Conservation (phyloP, 2,888 invertebrate genomes). For the Scaptomyza cyrtandrae region DNA sequence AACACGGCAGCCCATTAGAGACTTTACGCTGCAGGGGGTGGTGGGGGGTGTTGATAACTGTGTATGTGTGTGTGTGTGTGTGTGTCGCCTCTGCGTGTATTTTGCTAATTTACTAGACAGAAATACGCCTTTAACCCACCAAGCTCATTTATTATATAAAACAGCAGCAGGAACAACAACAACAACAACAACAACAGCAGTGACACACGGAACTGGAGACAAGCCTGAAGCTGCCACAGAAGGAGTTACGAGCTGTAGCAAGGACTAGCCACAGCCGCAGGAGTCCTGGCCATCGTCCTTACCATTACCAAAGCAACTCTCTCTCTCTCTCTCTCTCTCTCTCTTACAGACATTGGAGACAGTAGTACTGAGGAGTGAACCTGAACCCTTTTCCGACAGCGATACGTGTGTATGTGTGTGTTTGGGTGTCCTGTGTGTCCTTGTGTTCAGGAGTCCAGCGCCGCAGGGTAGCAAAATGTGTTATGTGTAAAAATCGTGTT, state of each 20-base stretch:
- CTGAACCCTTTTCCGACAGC: constrained; percentile 54
- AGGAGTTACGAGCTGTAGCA: constrained; percentile 52
- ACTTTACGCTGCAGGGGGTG: constrained; percentile 59
- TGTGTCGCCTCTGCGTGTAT: constrained; percentile 73
- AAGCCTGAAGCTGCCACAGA: constrained; percentile 35
- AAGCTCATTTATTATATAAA: constrained; percentile 84
- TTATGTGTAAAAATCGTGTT: constrained; percentile 76
- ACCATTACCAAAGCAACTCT: not conserved
- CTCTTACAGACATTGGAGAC: constrained; percentile 29
- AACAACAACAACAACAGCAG: constrained; percentile 10
- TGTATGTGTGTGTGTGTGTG: constrained; percentile 29
- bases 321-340: not conserved
- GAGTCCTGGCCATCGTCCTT: constrained; percentile 21
- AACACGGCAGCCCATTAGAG: constrained; percentile 76
- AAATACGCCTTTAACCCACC: constrained; percentile 83
- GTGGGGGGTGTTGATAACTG: constrained; percentile 36
- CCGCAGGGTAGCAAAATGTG: constrained; percentile 53
- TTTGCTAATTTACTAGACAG: constrained; percentile 84
- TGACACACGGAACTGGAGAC: constrained; percentile 11
- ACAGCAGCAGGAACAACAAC: constrained; percentile 55
- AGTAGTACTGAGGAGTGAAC: constrained; percentile 25
- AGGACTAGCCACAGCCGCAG: constrained; percentile 49
- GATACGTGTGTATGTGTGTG: constrained; percentile 53
- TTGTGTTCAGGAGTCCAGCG: constrained; percentile 22
- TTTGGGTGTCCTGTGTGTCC: constrained; percentile 34